phyloP scores from a whole-genome alignment of 2,888 invertebrate species.

The Trileptium ribeirensis region DNA sequence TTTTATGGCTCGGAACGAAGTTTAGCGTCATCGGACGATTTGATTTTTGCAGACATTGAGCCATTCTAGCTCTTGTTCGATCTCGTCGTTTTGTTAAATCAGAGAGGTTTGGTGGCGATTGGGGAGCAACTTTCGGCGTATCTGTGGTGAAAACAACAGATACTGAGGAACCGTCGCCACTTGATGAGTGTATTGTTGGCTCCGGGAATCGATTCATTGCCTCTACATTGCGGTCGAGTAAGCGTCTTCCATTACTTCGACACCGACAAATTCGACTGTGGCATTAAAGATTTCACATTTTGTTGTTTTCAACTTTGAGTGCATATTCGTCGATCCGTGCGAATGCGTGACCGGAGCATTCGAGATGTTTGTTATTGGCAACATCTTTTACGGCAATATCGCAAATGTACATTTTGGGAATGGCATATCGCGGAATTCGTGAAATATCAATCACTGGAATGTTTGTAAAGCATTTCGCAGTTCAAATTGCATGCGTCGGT shows the following conservation, averaged over 20 bases:
- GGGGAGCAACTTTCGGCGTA: neutral
- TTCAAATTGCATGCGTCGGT: neutral
- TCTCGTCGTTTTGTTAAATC: neutral
- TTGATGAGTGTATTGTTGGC: neutral
- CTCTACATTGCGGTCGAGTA: neutral
- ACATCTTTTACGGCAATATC: neutral
- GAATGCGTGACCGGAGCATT: too few species aligned
- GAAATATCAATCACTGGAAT: neutral
- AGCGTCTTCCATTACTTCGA: neutral
- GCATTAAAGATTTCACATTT: neutral
- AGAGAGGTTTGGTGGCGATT: neutral
- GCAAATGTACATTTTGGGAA: neutral
- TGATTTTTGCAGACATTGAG: neutral
- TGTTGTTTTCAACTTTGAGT: neutral
- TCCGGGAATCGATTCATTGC: neutral
- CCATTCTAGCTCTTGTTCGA: neutral
- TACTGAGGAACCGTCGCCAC: neutral
- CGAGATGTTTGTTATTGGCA: too few species aligned
- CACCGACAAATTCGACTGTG: neutral
- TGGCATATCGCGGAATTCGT: neutral
- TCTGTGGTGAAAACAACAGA: neutral
- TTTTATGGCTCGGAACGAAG: neutral
- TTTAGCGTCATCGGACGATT: too few species aligned
- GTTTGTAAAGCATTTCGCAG: neutral
- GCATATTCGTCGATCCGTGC: too few species aligned